Evolutionary conservation across 2,888 invertebrate genomes (phyloP), one percentile per base, ranked within the genome.

Genomic region (Pyralis farinalis): DNA sequence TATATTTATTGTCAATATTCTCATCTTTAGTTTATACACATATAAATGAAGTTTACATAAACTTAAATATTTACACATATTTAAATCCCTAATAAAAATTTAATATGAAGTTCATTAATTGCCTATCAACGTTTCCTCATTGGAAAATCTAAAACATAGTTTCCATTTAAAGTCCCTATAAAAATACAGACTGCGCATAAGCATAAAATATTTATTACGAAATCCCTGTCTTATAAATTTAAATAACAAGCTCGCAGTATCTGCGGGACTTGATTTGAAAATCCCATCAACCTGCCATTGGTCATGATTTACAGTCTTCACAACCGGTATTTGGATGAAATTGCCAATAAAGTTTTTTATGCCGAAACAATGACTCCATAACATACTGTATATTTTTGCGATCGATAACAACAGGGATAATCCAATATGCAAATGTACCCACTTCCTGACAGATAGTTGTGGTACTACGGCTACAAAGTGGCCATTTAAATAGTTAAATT

Each of bases 391-490:
- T 55, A 51, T 52, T 52, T 53, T 49, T 53, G 47, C 41, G 38
- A 45, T 42, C 44, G 45, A 53, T 52, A 52, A 43, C 42, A 47
- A 55, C 50, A 50, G 52, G 40, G 39, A 37, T 49, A 51, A 49
- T 51, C 46, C 44, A 44, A 51, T 53, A 71, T 66, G 63, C 43
- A 59, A 74, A 72, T 71, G 43, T 53, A 40, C 27, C 27, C 43
- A 47, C 55, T 60, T 57, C 51, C 49, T 57, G 46, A 49, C 53
- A 53, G 49, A 52, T 55, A 47, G 43, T 47, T 37, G 42, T 37
- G 40, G 35, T 27, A 33, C 12, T 28, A 10, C 10, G 21, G 29
- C 30, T 36, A 41, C 31, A 38, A 47, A 42, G 33, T 16, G 16
- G 32, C 39, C 12, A 44, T 43, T 37, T 42, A 37, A 34, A 28